Percentiles rank a stretch among this genome's conserved stretches.
Evolutionary conservation across 2,888 invertebrate species (phyloP).

Genomic region (Drosophila stalkeri): DNA sequence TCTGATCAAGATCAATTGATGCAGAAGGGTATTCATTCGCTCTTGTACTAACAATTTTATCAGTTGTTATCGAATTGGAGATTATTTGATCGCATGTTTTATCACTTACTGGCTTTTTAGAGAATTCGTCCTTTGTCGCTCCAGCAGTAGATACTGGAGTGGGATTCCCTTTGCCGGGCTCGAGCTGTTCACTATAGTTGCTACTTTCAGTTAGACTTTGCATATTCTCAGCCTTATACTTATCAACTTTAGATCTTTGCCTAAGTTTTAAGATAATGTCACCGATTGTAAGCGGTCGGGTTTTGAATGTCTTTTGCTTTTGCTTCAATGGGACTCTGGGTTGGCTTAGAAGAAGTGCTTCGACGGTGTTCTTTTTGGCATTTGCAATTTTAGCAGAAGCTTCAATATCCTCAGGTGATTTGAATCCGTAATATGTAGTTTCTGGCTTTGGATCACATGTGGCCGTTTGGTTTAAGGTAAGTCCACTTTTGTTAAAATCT

Average conservation of each 20-base stretch:
- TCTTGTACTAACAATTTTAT: background rate
- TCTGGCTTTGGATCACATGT: background rate
- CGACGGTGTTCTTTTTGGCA: conserved; percentile 9
- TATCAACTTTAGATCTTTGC: background rate
- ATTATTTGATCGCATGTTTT: background rate
- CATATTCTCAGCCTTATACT: too few relatives aligned
- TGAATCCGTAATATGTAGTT: background rate
- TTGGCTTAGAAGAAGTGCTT: background rate
- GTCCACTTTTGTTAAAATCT: background rate
- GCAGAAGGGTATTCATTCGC: background rate
- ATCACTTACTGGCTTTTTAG: conserved; percentile 7
- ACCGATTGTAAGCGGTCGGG: background rate
- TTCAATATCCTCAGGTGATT: background rate
- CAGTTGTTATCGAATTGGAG: background rate
- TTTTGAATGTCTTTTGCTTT: background rate
- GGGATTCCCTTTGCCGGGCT: background rate
- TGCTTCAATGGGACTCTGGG: background rate
- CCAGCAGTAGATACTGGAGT: background rate
- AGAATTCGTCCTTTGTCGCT: background rate
- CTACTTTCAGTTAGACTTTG: background rate
- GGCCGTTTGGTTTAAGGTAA: background rate
- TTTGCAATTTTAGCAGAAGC: background rate
- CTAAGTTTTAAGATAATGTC: background rate
- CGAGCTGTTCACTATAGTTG: background rate
- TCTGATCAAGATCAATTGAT: background rate